These are phyloP conservation scores for Myrmophylax atrothorax DNA, from an alignment of 2,113 vertebrate species.

Conservation along the genomic window DNA sequence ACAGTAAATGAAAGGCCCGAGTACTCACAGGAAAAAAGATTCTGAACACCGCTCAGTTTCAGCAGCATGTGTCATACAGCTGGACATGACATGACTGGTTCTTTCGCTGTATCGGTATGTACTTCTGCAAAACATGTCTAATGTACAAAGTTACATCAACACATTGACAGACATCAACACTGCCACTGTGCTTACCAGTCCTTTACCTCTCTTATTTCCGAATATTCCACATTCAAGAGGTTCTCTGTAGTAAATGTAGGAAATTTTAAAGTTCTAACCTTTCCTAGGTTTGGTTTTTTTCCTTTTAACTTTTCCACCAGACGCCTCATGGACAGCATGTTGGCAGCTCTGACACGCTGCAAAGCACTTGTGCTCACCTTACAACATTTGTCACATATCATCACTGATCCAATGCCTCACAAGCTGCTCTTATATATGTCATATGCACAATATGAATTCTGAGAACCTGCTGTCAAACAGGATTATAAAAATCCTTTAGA, in stretches of 20 bases:
- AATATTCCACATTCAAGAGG: not conserved
- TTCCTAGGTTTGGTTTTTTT: not conserved
- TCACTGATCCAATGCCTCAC: not conserved
- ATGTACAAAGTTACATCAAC: not conserved
- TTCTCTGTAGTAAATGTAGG: not conserved
- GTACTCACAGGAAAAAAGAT: not conserved
- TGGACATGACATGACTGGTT: not conserved
- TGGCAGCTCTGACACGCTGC: not conserved
- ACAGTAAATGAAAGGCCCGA: not conserved
- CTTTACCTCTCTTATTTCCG: not conserved
- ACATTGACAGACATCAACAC: not conserved
- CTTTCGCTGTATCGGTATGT: not conserved
- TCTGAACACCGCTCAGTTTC: not conserved
- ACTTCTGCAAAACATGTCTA: not conserved
- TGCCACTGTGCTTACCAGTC: not conserved
- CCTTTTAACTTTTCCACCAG: not conserved
- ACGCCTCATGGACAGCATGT: rapidly evolving
- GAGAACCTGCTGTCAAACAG: not conserved
- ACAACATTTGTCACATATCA: not conserved
- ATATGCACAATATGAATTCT: not conserved
- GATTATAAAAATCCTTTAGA: slow-evolving; percentile 40
- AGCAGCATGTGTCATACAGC: not conserved
- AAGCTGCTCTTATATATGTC: not conserved
- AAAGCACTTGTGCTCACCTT: not conserved
- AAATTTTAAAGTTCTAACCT: not conserved